Evolutionary conservation across 2,797 vertebrate genomes (phyloP), one percentile per base, ranked within the genome.

Genomic region (Zenarchopterus dispar): DNA sequence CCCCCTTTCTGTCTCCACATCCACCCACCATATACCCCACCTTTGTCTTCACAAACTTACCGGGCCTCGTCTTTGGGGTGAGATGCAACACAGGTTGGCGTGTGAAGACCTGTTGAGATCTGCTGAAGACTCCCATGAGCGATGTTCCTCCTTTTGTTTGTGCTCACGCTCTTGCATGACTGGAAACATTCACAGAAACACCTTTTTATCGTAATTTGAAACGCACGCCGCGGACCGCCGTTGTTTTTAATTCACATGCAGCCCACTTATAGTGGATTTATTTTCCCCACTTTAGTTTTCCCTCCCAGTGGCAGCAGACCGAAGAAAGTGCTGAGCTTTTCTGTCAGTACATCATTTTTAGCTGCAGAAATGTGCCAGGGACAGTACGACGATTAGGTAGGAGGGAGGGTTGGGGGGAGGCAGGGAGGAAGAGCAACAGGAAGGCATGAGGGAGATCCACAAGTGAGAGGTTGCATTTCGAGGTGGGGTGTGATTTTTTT

Each of bases 21-120:
- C 59, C 55, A 39, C 66, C 75, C 44, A 54, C 42, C 46, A 55
- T 19, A 24, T 31, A 19, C 54, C 26, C 33, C n/a, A 22, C 44
- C 13, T 59, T 57, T 46, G 46, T 53, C 70, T 67, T 71, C 50
- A 50, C 39, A 45, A 39, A 58, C 39, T 31, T 15, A 28, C 53
- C 21, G 54, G 67, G 61, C 62, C 56, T 57, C 45, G 28, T 70
- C 76, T 86, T 62, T 73, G 45, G 76, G 62, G 61, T 78, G 82
- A 82, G 64, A 64, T 51, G 49, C 61, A 72, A 59, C 75, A 67
- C 67, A 72, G 9, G 47, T 73, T 26, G 62, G 75, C 92, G 63
- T 88, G 92, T 75, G 61, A 31, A 71, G 84, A 59, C 93, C 75
- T 91, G 91, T 87, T 81, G 44, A 64, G 73, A 82, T 87, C 81